Evolutionary conservation across 2,888 invertebrate genomes (phyloP).

Genomic region (Chydorus sphaericus): DNA sequence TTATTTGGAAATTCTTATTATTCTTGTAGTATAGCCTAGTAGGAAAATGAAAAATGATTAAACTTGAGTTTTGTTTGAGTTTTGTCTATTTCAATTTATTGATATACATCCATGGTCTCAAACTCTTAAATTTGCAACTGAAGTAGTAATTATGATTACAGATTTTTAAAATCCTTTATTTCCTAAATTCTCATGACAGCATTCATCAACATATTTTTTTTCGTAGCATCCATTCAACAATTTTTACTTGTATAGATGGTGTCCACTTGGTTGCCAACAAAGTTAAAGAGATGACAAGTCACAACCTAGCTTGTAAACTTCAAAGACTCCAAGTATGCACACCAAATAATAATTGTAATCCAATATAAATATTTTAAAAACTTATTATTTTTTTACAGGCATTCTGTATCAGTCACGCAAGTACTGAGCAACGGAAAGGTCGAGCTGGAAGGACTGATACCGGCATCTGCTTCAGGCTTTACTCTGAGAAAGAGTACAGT

Average conservation of each 20-base stretch:
- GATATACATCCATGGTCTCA: slow-evolving; percentile 58
- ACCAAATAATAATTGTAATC: neutral
- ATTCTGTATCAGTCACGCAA: slow-evolving; percentile 91
- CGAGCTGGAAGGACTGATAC: slow-evolving; percentile 67
- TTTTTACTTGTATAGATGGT: slow-evolving; percentile 70
- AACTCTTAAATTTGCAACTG: slow-evolving; percentile 45
- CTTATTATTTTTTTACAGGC: slow-evolving; percentile 35
- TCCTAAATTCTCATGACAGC: slow-evolving; percentile 72
- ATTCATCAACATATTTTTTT: slow-evolving; percentile 93
- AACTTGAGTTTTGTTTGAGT: no score
- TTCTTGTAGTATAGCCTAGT: no score
- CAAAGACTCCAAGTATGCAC: slow-evolving; percentile 50
- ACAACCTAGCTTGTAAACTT: slow-evolving; percentile 77
- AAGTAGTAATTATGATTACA: neutral
- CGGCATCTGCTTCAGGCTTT: slow-evolving; percentile 82
- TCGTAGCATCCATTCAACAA: slow-evolving; percentile 31
- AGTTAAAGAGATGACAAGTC: slow-evolving; percentile 95
- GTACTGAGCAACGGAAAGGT: slow-evolving; percentile 92
- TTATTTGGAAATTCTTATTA: no score
- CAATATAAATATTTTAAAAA: no score
- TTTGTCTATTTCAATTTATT: no score
- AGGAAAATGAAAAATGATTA: no score
- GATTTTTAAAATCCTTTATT: neutral
- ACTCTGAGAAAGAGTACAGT: slow-evolving; percentile 65
- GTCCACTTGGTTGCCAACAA: slow-evolving; percentile 93